These are phyloP conservation scores for Matsumyia berberina DNA, from an alignment of 2,888 invertebrate genomes.

Conservation along the genomic window DNA sequence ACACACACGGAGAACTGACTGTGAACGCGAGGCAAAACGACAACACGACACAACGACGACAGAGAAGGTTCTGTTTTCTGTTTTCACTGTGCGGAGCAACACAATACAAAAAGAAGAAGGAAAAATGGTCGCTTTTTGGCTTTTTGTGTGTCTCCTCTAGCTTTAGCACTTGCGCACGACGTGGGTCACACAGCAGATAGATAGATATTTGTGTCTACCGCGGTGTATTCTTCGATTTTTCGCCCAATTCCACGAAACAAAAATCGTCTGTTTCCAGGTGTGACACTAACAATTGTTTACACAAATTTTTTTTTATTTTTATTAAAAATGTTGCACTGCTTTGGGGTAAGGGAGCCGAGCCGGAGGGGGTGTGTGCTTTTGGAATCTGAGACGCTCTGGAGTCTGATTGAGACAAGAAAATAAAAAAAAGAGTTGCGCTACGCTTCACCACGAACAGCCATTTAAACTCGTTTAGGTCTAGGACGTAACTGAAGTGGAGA, in stretches of 20 bases:
- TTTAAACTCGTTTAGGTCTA: conserved; percentile 75
- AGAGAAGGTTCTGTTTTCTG: conserved; percentile 37
- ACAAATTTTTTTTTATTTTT: conserved; percentile 3
- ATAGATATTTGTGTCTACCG: conserved; percentile 64
- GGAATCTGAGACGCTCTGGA: neutral
- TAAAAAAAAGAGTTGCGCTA: neutral
- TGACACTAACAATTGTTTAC: conserved; percentile 56
- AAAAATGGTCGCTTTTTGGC: conserved; percentile 13
- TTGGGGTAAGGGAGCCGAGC: conserved; percentile 17
- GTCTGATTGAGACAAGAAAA: neutral
- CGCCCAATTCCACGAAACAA: conserved; percentile 33
- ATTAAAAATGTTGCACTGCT: neutral
- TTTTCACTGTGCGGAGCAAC: conserved; percentile 22
- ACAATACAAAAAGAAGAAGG: conserved; percentile 34
- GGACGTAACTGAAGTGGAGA: conserved; percentile 75
- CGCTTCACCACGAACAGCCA: conserved; percentile 42
- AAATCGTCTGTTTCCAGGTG: conserved; percentile 5
- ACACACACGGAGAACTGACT: conserved; percentile 21
- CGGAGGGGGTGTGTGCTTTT: neutral
- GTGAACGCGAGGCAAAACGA: neutral
- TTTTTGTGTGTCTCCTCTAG: conserved; percentile 20
- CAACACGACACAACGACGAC: conserved; percentile 54
- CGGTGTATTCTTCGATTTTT: conserved; percentile 68
- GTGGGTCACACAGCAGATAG: conserved; percentile 35
- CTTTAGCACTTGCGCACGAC: conserved; percentile 61